Evolutionary conservation across 2,113 vertebrate species (phyloP), one percentile per base, ranked within the genome.

Genomic region (Otocyon megalotis): DNA sequence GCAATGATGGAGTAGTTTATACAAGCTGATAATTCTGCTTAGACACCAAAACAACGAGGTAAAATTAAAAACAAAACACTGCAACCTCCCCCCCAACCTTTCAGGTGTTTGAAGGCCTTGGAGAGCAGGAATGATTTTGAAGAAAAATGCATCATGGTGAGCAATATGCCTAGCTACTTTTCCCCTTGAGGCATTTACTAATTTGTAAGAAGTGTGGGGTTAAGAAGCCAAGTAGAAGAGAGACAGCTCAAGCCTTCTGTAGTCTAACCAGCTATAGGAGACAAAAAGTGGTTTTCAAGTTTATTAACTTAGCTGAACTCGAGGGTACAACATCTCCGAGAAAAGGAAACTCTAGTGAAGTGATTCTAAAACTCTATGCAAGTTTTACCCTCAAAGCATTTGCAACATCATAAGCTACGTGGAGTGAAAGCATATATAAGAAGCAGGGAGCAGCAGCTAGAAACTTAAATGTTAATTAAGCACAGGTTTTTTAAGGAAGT

Each of bases 391-490:
- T 30, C 62, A 56, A 67, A 90, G 28, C 16, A 74, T 43, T 58
- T 71, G 24, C 77, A 83, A 37, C 92, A 67, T 80, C 26, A 0
- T 77, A 83, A 83, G 65, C 62, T 67, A 43, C 72, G 56, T 13
- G 69, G 8, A 60, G 62, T 54, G 3, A 72, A 93, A 86, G 2
- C 28, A 37, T 5, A 20, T 7, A 13, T 58, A 43, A 62, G 56
- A 54, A 67, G 48, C 19, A 91, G 30, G 50, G 14, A 80, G 20
- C 4, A 60, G 87, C 8, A 30, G n/a, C 30, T 82, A 26, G 22
- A 83, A 74, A 56, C 30, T 76, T 43, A 88, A 63, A 24, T 8
- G 26, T 79, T 82, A 86, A 95, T 79, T 92, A 92, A 96, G 74
- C 37, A 72, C 72, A 67, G 28, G 9, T 60, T 76, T 82, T 63